phyloP scores from a whole-genome alignment of 2,888 invertebrate species.

The Apomyelois bistriatella region DNA sequence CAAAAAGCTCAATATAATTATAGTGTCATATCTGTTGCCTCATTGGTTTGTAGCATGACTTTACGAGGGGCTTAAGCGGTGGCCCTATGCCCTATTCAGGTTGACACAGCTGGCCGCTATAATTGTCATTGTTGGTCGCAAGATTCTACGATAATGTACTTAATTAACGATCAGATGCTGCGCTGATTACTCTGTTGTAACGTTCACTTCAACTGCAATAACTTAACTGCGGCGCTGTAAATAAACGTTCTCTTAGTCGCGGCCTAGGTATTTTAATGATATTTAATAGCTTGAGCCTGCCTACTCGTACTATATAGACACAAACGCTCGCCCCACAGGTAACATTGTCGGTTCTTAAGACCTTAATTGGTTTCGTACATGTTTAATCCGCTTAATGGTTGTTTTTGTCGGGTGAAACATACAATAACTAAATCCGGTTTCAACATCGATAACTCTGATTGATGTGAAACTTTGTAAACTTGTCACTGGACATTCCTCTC shows the following conservation, averaged over 20 bases:
- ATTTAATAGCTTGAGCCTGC: constrained; percentile 56
- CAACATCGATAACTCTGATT: constrained; percentile 48
- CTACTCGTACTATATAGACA: constrained; percentile 24
- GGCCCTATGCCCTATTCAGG: constrained; percentile 2
- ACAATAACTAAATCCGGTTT: constrained; percentile 55
- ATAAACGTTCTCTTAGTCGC: constrained; percentile 63
- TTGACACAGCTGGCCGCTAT: constrained; percentile 24
- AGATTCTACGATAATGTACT: constrained; percentile 61
- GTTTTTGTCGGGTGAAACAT: constrained; percentile 52
- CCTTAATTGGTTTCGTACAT: constrained; percentile 69
- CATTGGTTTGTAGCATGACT: neutral
- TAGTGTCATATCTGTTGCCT: too few relatives aligned
- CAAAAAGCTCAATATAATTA: too few relatives aligned
- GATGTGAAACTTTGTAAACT: constrained; percentile 45
- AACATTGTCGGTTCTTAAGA: constrained; percentile 57
- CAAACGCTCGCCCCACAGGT: constrained; percentile 37
- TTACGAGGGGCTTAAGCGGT: neutral
- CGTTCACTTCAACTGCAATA: constrained; percentile 55
- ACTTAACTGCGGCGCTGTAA: constrained; percentile 53
- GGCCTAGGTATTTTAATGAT: constrained; percentile 67
- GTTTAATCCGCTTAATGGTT: constrained; percentile 63
- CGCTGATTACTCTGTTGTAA: constrained; percentile 55
- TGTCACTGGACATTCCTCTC: constrained; percentile 43
- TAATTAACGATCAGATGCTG: constrained; percentile 62
- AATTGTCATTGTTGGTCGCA: constrained; percentile 36